phyloP scores from a whole-genome alignment of 2,888 invertebrate genomes.

The Mactromeris polynyma region DNA sequence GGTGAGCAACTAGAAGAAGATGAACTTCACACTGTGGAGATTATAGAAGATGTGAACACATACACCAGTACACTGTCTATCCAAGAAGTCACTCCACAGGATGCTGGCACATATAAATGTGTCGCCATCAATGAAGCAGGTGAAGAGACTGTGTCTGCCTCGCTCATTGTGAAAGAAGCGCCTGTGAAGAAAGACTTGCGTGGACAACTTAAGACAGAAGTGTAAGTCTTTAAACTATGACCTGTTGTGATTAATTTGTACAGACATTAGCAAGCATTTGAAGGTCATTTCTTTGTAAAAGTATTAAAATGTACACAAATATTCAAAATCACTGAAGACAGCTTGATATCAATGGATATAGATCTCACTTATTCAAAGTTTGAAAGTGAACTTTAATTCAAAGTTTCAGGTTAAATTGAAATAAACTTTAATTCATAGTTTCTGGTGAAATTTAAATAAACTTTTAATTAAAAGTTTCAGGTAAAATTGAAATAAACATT shows the following conservation, averaged over 20 bases:
- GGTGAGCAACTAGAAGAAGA: constrained; percentile 75
- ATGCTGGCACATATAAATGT: constrained; percentile 85
- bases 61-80: constrained; percentile 91
- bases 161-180: constrained; percentile 84
- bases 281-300: not conserved
- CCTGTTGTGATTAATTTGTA: not conserved
- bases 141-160: constrained; percentile 83
- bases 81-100: constrained; percentile 84
- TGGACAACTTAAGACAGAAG: constrained; percentile 78
- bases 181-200: constrained; percentile 80
- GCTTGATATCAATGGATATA: no score
- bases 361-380: not conserved
- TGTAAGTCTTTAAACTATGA: constrained; percentile 74
- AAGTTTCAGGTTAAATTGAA: no score
- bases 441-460: no score
- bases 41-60: constrained; percentile 72
- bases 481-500: no score
- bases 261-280: not conserved
- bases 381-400: not conserved
- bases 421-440: no score
- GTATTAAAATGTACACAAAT: not conserved
- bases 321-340: not conserved
- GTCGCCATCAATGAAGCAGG: constrained; percentile 84
- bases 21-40: constrained; percentile 75
- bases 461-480: no score